Percentiles rank a stretch among this genome's conserved stretches.
phyloP scores from a whole-genome alignment of 1,140 invertebrate species.

The Polyergus mexicanus region DNA sequence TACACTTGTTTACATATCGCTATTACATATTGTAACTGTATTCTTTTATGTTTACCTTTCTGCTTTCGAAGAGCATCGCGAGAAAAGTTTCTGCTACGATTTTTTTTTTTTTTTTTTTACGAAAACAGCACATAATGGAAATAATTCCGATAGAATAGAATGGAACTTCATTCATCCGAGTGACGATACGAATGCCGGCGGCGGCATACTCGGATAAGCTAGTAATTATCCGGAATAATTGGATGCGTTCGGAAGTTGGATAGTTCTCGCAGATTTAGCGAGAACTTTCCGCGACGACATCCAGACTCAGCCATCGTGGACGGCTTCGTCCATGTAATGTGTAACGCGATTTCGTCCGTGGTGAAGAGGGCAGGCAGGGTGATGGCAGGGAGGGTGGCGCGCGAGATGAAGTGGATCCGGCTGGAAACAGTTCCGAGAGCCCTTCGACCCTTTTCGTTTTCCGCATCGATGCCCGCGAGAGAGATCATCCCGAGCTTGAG shows the following conservation, averaged over 20 bases:
- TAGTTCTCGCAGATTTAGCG: conserved; percentile 15
- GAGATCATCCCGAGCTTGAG: background rate
- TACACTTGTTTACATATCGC: background rate
- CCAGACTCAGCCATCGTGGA: background rate
- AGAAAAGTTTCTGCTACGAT: conserved; percentile 6
- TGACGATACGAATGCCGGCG: conserved; percentile 14
- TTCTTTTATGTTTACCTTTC: background rate
- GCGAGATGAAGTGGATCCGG: conserved; percentile 17
- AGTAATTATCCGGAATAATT: conserved; percentile 62
- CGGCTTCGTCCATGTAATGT: conserved; percentile 15
- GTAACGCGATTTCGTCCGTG: conserved; percentile 21
- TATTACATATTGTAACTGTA: background rate
- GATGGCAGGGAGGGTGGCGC: background rate
- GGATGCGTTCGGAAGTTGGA: conserved; percentile 43
- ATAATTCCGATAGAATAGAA: conserved; percentile 10
- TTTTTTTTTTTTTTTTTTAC: background rate
- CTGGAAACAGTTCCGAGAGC: conserved; percentile 7
- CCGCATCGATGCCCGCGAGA: conserved; percentile 26
- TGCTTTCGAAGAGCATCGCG: too few species aligned
- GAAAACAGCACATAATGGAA: background rate
- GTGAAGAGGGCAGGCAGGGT: too few species aligned
- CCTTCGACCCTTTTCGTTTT: conserved; percentile 38
- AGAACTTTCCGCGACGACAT: conserved; percentile 14
- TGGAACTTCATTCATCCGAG: conserved; percentile 1
- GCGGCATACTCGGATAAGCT: conserved; percentile 17